Evolutionary conservation across 2,888 invertebrate genomes (phyloP).

Genomic region (Lydus trimaculatus): DNA sequence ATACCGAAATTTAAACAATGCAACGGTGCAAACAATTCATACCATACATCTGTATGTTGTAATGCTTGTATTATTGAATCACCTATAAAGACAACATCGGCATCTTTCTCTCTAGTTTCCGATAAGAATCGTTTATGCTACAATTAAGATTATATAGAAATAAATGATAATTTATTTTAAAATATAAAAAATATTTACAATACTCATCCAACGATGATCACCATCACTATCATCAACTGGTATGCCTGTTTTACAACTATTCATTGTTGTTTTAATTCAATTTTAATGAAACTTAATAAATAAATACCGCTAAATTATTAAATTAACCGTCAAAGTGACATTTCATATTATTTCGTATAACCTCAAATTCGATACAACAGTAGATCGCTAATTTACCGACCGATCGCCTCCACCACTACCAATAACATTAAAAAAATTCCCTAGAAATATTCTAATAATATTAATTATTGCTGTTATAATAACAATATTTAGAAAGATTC

Average conservation of each 20-base stretch:
- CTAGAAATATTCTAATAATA: too few relatives aligned
- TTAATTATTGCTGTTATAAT: too few relatives aligned
- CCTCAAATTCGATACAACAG: constrained; percentile 10
- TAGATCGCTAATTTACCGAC: neutral
- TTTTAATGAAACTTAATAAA: constrained; percentile 14
- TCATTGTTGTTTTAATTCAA: constrained; percentile 62
- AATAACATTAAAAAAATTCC: too few relatives aligned
- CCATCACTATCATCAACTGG: constrained; percentile 81
- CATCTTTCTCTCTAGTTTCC: constrained; percentile 88
- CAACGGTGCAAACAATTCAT: constrained; percentile 88
- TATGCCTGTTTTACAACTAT: constrained; percentile 75
- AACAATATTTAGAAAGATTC: too few relatives aligned
- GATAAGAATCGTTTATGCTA: constrained; percentile 87
- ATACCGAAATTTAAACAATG: constrained; percentile 93
- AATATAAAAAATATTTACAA: constrained; percentile 60
- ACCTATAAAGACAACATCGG: constrained; percentile 90
- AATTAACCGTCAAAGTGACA: constrained; percentile 32
- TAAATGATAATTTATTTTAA: neutral
- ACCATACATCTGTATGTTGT: constrained; percentile 87
- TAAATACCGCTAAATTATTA: constrained; percentile 15
- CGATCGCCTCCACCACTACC: too few relatives aligned
- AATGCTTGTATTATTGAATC: constrained; percentile 87
- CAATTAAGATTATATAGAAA: constrained; percentile 47
- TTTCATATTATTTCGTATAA: constrained; percentile 29
- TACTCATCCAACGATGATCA: constrained; percentile 86